Percentiles rank a stretch among this genome's conserved stretches.
phyloP scores from a whole-genome alignment of 2,113 vertebrate genomes.

The Rhynchomys soricoides region DNA sequence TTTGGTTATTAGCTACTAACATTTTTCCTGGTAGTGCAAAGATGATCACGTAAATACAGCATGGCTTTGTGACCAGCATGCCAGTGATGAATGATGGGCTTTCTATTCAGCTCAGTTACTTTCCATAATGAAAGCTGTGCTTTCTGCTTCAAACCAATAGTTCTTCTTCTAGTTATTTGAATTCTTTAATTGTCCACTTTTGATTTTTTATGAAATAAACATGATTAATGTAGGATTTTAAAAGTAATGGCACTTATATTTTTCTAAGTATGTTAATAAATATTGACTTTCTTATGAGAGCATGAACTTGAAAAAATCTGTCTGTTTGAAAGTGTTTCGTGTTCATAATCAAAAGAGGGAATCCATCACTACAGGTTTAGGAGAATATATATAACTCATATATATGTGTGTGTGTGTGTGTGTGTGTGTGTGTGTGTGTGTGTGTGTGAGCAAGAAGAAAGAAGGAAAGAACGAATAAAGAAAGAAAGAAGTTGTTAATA shows the following conservation, averaged over 20 bases:
- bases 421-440: background rate
- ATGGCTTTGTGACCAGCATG: conserved; percentile 40
- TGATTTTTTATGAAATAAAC: background rate
- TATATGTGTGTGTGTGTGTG: background rate
- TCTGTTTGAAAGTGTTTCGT: background rate
- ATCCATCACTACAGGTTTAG: background rate
- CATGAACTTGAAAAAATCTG: background rate
- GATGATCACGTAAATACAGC: conserved; percentile 65
- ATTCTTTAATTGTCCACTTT: background rate
- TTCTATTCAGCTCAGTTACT: background rate
- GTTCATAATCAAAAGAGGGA: background rate
- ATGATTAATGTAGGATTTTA: conserved; percentile 21
- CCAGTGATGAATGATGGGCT: conserved; percentile 7
- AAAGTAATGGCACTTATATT: background rate
- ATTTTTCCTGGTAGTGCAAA: conserved; percentile 70
- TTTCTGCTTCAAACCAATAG: background rate
- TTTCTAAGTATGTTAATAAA: conserved; percentile 20
- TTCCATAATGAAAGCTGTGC: background rate
- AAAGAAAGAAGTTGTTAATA: background rate
- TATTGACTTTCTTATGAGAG: background rate
- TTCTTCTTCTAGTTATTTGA: conserved; percentile 7
- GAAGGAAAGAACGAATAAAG: background rate
- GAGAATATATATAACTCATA: background rate
- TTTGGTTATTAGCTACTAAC: conserved; percentile 81
- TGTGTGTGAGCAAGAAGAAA: background rate